phyloP scores from a whole-genome alignment of 2,888 invertebrate species.

The Linnaemya tessellans region DNA sequence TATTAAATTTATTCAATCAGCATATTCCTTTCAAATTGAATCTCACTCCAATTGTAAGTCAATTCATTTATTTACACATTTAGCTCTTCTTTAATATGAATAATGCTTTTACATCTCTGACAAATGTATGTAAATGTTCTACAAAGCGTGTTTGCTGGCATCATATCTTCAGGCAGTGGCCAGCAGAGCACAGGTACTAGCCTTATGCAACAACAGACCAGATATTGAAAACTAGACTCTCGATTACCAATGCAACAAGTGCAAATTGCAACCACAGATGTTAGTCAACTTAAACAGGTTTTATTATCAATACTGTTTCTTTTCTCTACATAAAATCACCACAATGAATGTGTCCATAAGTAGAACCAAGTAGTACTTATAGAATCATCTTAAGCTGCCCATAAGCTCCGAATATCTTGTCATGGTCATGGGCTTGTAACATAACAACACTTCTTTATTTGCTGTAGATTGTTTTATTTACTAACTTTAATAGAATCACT shows the following conservation, averaged over 20 bases:
- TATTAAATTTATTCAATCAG: too few relatives aligned
- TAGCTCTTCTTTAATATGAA: too few relatives aligned
- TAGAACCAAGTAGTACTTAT: background rate
- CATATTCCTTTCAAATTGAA: too few relatives aligned
- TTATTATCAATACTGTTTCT: conserved; percentile 12
- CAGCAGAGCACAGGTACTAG: conserved; percentile 15
- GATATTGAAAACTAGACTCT: conserved; percentile 32
- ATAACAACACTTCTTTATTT: conserved; percentile 32
- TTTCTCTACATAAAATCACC: conserved; percentile 10
- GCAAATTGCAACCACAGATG: conserved; percentile 77
- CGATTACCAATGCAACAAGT: conserved; percentile 73
- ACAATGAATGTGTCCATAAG: background rate
- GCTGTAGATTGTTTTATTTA: background rate
- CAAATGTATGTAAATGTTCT: background rate
- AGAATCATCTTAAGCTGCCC: conserved; percentile 38
- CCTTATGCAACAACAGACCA: conserved; percentile 49
- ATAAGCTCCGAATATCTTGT: conserved; percentile 60
- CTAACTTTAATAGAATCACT: conserved; percentile 26
- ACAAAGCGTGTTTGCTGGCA: conserved; percentile 7
- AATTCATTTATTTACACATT: too few relatives aligned
- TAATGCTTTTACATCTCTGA: too few relatives aligned
- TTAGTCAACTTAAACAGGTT: conserved; percentile 76
- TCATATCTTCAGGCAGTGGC: conserved; percentile 15
- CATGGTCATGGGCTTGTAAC: conserved; percentile 46
- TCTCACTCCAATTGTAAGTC: too few relatives aligned